These are phyloP conservation scores for Hippocampus abdominalis DNA, from an alignment of 2,113 vertebrate genomes.

Conservation along the genomic window DNA sequence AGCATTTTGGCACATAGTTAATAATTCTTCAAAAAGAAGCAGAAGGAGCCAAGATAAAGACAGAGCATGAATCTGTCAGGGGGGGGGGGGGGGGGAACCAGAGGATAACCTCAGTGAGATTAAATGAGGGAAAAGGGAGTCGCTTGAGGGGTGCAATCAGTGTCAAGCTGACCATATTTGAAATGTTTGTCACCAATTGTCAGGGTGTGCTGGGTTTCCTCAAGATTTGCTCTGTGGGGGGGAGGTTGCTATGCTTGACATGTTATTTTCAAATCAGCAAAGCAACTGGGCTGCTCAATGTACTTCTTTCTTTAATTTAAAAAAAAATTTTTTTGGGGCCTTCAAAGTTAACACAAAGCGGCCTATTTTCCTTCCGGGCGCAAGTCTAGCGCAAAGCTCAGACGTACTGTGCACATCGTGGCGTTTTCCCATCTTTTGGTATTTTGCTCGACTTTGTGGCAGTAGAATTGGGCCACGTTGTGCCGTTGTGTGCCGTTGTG, in stretches of 20 bases:
- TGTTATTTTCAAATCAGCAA: neutral
- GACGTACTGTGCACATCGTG: no score
- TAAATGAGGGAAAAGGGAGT: neutral
- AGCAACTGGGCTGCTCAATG: neutral
- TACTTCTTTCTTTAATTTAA: no score
- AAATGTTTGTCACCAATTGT: conserved; percentile 16
- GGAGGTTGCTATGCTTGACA: neutral
- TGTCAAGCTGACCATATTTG: conserved; percentile 51
- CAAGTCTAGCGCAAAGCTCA: no score
- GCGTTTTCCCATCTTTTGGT: no score
- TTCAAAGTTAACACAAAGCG: no score
- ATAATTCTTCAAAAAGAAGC: neutral
- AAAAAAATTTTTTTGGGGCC: neutral
- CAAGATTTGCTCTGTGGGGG: conserved; percentile 10
- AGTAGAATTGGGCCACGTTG: no score
- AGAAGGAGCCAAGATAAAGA: neutral
- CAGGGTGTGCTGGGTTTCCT: conserved; percentile 27
- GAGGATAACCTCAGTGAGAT: conserved; percentile 4
- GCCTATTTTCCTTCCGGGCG: no score
- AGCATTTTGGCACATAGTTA: no score
- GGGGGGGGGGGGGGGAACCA: neutral
- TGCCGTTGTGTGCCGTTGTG: no score
- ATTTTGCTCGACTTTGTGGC: no score
- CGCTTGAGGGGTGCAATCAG: conserved; percentile 13
- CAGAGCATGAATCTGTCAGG: conserved; percentile 3